These are phyloP conservation scores for Leptobrachium leishanense DNA, from an alignment of 2,113 vertebrate species.

Conservation along the genomic window DNA sequence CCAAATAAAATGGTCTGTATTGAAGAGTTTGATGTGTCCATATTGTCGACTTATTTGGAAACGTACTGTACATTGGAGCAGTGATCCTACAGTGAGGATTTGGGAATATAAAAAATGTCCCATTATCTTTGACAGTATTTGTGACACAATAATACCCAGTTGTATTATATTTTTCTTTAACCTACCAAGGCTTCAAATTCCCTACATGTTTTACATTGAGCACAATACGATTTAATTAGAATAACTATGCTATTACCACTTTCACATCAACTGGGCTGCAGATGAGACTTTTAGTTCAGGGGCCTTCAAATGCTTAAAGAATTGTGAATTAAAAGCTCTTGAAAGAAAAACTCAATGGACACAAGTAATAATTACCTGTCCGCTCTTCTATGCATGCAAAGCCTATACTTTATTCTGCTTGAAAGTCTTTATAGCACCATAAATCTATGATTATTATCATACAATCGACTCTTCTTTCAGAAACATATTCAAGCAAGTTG, in stretches of 20 bases:
- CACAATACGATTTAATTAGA: no score
- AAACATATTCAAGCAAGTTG: not conserved
- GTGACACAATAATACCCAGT: no score
- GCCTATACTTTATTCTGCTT: slow-evolving; percentile 33
- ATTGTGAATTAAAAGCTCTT: slow-evolving; percentile 30
- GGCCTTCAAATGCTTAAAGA: slow-evolving; percentile 37
- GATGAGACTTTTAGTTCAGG: slow-evolving; percentile 23
- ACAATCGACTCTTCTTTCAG: slow-evolving; percentile 20
- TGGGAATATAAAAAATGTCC: no score
- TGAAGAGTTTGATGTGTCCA: no score
- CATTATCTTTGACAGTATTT: no score
- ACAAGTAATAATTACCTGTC: slow-evolving; percentile 23
- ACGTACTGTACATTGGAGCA: no score
- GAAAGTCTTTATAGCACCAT: slow-evolving; percentile 29
- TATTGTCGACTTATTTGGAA: no score
- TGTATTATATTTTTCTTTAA: no score
- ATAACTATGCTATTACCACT: slow-evolving; percentile 25
- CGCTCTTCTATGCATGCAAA: slow-evolving; percentile 32
- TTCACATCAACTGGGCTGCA: slow-evolving; percentile 39
- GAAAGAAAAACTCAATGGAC: slow-evolving; percentile 32
- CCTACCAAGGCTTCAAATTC: no score
- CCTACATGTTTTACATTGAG: no score
- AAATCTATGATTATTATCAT: slow-evolving; percentile 11
- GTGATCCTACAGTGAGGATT: no score
- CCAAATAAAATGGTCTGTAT: no score